Percentiles rank a stretch among this genome's conserved stretches.
Conservation (phyloP, 2,888 invertebrate genomes). For the Trachelus troglodyta region DNA sequence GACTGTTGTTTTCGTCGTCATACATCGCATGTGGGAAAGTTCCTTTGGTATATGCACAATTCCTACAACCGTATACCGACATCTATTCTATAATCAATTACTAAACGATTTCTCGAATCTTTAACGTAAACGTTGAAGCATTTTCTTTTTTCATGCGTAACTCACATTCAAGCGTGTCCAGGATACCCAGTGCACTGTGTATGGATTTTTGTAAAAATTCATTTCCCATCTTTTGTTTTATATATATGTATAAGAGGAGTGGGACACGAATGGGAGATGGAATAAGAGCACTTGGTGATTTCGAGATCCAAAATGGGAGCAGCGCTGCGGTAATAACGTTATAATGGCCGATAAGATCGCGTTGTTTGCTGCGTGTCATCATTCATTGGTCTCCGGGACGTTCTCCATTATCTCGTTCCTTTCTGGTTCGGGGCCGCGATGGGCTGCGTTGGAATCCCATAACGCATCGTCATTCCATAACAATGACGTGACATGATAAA, state of each 20-base stretch:
- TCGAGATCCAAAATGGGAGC: neutral
- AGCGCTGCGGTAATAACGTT: conserved; percentile 2
- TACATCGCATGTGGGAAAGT: neutral
- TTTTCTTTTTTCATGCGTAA: neutral
- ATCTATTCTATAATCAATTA: neutral
- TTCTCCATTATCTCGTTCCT: conserved; percentile 1
- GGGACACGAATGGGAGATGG: neutral
- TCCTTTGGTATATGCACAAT: neutral
- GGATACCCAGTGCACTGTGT: neutral
- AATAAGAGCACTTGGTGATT: neutral
- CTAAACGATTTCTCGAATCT: neutral
- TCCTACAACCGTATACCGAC: neutral
- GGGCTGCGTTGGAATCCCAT: conserved; percentile 8
- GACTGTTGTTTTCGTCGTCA: conserved; percentile 36
- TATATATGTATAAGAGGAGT: neutral
- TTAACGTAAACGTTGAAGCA: neutral
- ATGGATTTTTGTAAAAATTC: neutral
- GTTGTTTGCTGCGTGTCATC: conserved; percentile 15
- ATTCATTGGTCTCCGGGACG: conserved; percentile 2
- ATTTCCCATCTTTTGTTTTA: neutral
- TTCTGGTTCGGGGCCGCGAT: neutral
- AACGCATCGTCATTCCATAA: conserved; percentile 18
- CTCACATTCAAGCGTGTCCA: neutral
- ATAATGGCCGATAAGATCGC: conserved; percentile 17
- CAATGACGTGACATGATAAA: conserved; percentile 21